A percentile compares a stretch with the other conserved stretches of the same genome.
These are phyloP conservation scores for Thereva nobilitata DNA, from an alignment of 2,888 invertebrate species.

Conservation along the genomic window DNA sequence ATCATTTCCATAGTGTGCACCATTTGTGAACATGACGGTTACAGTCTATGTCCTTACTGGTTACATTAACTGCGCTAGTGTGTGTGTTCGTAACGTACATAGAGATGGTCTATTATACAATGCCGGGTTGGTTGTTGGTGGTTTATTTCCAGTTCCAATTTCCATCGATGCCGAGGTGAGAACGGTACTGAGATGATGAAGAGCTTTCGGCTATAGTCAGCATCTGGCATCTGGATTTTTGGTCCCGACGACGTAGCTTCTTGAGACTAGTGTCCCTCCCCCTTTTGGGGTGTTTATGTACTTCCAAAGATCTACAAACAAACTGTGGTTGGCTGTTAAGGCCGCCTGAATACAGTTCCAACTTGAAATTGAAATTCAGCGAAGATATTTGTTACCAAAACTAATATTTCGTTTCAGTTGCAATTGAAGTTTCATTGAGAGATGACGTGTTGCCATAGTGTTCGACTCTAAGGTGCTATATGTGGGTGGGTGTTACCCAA, in stretches of 20 bases:
- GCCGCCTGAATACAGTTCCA: conserved; percentile 28
- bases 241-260: neutral
- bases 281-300: conserved; percentile 25
- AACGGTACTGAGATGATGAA: neutral
- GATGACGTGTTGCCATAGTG: conserved; percentile 50
- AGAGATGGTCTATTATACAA: too few relatives aligned
- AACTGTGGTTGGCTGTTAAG: conserved; percentile 23
- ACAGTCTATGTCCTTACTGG: too few relatives aligned
- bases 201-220: conserved; percentile 1
- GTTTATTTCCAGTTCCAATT: too few relatives aligned
- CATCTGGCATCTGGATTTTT: neutral
- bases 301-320: conserved; percentile 10
- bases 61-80: too few relatives aligned
- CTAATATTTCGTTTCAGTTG: conserved; percentile 52
- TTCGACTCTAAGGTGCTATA: neutral
- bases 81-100: too few relatives aligned
- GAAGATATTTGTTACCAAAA: conserved; percentile 31
- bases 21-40: neutral
- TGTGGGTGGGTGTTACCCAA: too few relatives aligned
- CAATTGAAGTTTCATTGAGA: conserved; percentile 56
- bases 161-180: too few relatives aligned
- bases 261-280: conserved; percentile 30
- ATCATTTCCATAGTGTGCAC: conserved; percentile 3
- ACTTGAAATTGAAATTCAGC: conserved; percentile 11
- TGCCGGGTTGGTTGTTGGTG: too few relatives aligned